phyloP scores from a whole-genome alignment of 2,888 invertebrate genomes.

The Steromphala cineraria region DNA sequence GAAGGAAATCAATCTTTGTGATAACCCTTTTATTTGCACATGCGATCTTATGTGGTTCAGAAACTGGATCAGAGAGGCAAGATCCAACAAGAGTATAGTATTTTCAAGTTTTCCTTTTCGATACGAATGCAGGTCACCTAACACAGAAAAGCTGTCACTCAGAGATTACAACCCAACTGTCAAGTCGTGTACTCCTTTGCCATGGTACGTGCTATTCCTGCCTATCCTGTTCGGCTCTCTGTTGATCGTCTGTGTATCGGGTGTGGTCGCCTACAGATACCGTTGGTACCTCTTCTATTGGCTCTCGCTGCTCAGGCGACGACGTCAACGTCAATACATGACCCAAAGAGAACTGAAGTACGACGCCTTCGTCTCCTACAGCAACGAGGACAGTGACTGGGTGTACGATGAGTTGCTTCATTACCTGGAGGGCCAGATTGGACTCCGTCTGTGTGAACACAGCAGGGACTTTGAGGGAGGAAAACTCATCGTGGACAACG shows the following conservation, averaged over 20 bases:
- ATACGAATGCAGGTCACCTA: conserved; percentile 1
- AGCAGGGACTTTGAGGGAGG: conserved; percentile 5
- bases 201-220: neutral
- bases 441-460: neutral
- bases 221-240: neutral
- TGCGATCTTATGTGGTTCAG: conserved; percentile 92
- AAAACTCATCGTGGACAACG: conserved; percentile 13
- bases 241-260: neutral
- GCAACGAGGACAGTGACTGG: conserved; percentile 8
- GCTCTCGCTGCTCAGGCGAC: neutral
- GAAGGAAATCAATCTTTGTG: conserved; percentile 81
- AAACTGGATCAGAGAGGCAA: conserved; percentile 85
- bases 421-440: neutral
- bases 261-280: neutral
- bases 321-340: neutral
- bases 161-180: neutral
- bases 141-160: neutral
- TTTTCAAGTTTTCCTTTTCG: neutral
- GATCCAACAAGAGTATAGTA: neutral
- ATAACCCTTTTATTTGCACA: conserved; percentile 90
- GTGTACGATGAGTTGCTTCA: neutral
- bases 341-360: neutral
- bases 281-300: conserved; percentile 8
- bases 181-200: neutral
- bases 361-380: conserved; percentile 16